Evolutionary conservation across 2,113 vertebrate species (phyloP).

Genomic region (Brienomyrus longianalis): DNA sequence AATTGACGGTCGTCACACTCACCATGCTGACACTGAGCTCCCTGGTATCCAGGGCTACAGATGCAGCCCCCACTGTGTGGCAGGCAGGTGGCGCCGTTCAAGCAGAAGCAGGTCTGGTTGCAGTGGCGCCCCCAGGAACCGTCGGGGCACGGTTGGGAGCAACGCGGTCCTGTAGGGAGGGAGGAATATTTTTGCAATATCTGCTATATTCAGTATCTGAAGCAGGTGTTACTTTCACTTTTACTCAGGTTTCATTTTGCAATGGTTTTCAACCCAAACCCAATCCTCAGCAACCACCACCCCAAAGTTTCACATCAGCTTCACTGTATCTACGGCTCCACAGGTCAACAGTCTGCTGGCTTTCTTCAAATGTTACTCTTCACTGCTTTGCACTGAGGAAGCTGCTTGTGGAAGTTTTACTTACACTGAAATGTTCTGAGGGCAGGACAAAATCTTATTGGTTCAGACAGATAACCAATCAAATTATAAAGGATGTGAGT

Average conservation of each 20-base stretch:
- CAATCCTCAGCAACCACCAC: background rate
- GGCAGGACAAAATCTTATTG: background rate
- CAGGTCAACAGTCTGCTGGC: background rate
- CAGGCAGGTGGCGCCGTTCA: constrained; percentile 74
- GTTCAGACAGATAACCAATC: background rate
- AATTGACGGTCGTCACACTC: constrained; percentile 41
- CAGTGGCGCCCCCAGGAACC: constrained; percentile 80
- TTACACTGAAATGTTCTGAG: background rate
- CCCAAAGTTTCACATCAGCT: background rate
- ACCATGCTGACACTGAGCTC: constrained; percentile 76
- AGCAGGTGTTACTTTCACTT: background rate
- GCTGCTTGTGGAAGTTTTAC: background rate
- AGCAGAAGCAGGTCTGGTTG: constrained; percentile 69
- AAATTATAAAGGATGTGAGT: background rate
- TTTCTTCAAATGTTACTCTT: background rate
- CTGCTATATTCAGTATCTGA: background rate
- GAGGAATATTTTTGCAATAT: background rate
- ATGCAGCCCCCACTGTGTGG: constrained; percentile 68
- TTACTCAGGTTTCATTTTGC: background rate
- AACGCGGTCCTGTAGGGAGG: constrained; percentile 56
- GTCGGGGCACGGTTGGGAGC: constrained; percentile 63
- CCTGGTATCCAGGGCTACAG: constrained; percentile 74
- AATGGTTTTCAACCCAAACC: background rate
- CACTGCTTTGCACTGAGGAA: background rate
- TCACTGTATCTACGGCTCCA: background rate